A percentile compares a stretch with the other conserved stretches of the same genome.
Conservation (phyloP, 2,888 invertebrate genomes). For the Buathra laborator region DNA sequence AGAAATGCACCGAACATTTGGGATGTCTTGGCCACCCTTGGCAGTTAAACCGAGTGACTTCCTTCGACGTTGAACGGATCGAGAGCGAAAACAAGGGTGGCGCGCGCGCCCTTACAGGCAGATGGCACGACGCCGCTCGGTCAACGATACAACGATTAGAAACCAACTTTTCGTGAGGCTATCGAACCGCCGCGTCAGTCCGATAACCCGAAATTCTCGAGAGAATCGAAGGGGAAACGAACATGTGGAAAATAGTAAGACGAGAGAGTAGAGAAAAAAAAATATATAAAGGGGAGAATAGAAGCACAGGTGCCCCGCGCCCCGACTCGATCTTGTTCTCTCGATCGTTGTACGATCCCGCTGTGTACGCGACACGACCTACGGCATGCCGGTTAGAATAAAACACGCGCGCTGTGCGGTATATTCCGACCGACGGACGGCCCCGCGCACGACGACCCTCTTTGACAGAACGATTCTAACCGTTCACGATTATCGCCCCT, state of each 20-base stretch:
- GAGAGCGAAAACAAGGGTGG: conserved; percentile 60
- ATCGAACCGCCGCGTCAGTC: conserved; percentile 10
- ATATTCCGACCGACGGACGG: conserved; percentile 37
- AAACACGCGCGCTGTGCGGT: background rate
- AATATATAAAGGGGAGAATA: conserved; percentile 38
- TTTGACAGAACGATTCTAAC: conserved; percentile 63
- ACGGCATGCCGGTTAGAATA: conserved; percentile 6
- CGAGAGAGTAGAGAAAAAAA: conserved; percentile 10
- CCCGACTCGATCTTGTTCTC: conserved; percentile 37
- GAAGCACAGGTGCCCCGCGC: conserved; percentile 60
- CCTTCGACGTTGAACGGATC: conserved; percentile 31
- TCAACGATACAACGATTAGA: conserved; percentile 64
- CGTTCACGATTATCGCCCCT: conserved; percentile 42
- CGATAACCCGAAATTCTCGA: conserved; percentile 50
- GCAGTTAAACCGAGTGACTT: conserved; percentile 17
- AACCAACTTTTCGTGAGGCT: conserved; percentile 52
- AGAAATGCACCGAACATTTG: conserved; percentile 36
- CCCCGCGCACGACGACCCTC: conserved; percentile 42
- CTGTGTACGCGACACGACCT: background rate
- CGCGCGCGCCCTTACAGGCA: conserved; percentile 60
- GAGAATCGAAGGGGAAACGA: background rate
- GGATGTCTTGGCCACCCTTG: conserved; percentile 40
- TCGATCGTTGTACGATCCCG: conserved; percentile 39
- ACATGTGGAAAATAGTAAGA: background rate
- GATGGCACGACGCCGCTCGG: conserved; percentile 53